Evolutionary conservation across 2,113 vertebrate genomes (phyloP).

Genomic region (Pedetes capensis): DNA sequence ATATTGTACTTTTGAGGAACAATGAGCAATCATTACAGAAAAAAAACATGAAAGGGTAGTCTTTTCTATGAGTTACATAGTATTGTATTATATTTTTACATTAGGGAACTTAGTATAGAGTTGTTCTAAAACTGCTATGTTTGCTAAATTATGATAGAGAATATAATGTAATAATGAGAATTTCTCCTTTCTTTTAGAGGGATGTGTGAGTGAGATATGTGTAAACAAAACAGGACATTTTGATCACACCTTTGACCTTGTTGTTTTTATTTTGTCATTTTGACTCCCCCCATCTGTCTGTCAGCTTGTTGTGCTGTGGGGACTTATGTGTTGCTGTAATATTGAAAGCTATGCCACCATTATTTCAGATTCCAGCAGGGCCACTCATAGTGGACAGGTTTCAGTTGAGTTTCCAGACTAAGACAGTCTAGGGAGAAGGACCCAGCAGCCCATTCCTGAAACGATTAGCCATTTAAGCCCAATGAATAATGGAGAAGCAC

Average conservation of each 20-base stretch:
- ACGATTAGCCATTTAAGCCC: too few relatives aligned
- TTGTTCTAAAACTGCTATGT: neutral
- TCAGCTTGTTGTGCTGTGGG: too few relatives aligned
- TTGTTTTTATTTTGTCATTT: neutral
- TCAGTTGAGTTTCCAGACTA: too few relatives aligned
- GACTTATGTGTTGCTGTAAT: too few relatives aligned
- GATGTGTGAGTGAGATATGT: neutral
- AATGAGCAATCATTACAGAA: neutral
- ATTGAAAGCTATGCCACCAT: too few relatives aligned
- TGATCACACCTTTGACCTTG: neutral
- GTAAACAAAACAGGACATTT: neutral
- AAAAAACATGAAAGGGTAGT: neutral
- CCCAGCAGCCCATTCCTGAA: too few relatives aligned
- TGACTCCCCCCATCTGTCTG: too few relatives aligned
- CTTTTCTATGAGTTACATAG: neutral
- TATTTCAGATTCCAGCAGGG: too few relatives aligned
- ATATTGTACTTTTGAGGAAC: neutral
- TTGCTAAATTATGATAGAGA: conserved; percentile 24
- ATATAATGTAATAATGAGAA: neutral
- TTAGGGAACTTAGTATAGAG: neutral
- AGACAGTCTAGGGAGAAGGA: too few relatives aligned
- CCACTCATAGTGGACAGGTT: too few relatives aligned
- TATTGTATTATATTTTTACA: neutral
- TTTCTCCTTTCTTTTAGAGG: neutral
- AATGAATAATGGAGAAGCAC: too few relatives aligned